These are phyloP conservation scores for Lepidurus couesii DNA, from an alignment of 1,140 invertebrate species.

Conservation along the genomic window DNA sequence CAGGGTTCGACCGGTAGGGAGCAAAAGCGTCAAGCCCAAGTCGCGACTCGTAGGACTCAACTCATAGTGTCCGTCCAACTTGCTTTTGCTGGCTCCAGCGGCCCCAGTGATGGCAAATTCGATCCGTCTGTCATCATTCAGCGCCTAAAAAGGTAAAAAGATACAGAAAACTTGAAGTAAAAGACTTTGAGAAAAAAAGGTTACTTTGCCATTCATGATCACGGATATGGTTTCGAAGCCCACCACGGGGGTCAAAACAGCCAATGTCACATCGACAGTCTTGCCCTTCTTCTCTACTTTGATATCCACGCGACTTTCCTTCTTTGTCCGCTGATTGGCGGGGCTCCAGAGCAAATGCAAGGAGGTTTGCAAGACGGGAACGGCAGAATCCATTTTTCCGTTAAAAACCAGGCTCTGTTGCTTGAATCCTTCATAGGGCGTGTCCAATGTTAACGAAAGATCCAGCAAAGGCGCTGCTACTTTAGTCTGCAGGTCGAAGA, in stretches of 20 bases:
- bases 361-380: conserved; percentile 25
- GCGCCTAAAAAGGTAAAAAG: conserved; percentile 24
- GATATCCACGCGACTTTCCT: conserved; percentile 28
- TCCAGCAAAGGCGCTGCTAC: conserved; percentile 23
- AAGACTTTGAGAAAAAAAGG: not conserved
- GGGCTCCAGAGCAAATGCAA: conserved; percentile 27
- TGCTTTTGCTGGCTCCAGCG: conserved; percentile 6
- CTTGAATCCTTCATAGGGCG: conserved; percentile 27
- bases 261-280: conserved; percentile 19
- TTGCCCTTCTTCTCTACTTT: conserved; percentile 14
- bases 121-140: conserved; percentile 24
- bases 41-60: conserved; percentile 22
- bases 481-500: conserved; percentile 27
- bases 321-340: conserved; percentile 25
- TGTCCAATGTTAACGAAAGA: conserved; percentile 26
- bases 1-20: conserved; percentile 23
- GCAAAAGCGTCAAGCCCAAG: conserved; percentile 21
- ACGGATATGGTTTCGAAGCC: conserved; percentile 53
- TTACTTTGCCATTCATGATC: conserved; percentile 51
- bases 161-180: not conserved
- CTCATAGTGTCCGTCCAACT: conserved; percentile 9
- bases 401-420: conserved; percentile 24
- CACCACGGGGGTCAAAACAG: conserved; percentile 45
- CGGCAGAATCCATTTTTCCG: conserved; percentile 25
- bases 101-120: conserved; percentile 31